A percentile compares a stretch with the other conserved stretches of the same genome.
These are phyloP conservation scores for Amorpha juglandis DNA, from an alignment of 2,888 invertebrate genomes.

Conservation along the genomic window DNA sequence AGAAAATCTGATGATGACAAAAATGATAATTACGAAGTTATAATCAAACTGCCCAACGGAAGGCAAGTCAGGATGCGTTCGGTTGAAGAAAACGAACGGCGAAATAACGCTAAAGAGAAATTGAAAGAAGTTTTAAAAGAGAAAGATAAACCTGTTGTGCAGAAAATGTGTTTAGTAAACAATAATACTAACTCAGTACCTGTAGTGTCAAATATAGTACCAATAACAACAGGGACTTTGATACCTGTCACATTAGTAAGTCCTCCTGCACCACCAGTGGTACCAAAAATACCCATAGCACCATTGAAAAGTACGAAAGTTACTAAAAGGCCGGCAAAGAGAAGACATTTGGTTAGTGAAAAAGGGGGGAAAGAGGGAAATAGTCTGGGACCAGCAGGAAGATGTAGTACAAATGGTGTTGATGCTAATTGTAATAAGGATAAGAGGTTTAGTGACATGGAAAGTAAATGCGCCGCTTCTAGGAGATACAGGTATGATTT, in stretches of 20 bases:
- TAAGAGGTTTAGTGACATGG: conserved; percentile 41
- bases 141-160: conserved; percentile 52
- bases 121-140: conserved; percentile 62
- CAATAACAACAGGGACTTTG: conserved; percentile 57
- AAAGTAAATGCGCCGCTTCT: conserved; percentile 66
- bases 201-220: conserved; percentile 46
- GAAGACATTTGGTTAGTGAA: conserved; percentile 44
- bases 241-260: conserved; percentile 63
- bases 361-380: conserved; percentile 28
- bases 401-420: conserved; percentile 17
- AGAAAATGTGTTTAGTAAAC: conserved; percentile 32
- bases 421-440: conserved; percentile 28
- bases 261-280: conserved; percentile 36
- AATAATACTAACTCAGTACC: conserved; percentile 37
- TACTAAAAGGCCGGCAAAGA: conserved; percentile 47
- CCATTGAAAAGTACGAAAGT: conserved; percentile 47
- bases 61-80: conserved; percentile 68
- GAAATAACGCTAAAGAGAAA: conserved; percentile 51
- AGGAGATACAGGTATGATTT: conserved; percentile 56
- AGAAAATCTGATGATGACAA: conserved; percentile 34
- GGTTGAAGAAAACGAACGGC: conserved; percentile 49
- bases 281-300: conserved; percentile 59
- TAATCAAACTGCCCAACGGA: conserved; percentile 69
- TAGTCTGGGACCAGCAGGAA: conserved; percentile 32
- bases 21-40: conserved; percentile 63